These are phyloP conservation scores for Semnornis frantzii DNA, from an alignment of 2,113 vertebrate species.

Conservation along the genomic window DNA sequence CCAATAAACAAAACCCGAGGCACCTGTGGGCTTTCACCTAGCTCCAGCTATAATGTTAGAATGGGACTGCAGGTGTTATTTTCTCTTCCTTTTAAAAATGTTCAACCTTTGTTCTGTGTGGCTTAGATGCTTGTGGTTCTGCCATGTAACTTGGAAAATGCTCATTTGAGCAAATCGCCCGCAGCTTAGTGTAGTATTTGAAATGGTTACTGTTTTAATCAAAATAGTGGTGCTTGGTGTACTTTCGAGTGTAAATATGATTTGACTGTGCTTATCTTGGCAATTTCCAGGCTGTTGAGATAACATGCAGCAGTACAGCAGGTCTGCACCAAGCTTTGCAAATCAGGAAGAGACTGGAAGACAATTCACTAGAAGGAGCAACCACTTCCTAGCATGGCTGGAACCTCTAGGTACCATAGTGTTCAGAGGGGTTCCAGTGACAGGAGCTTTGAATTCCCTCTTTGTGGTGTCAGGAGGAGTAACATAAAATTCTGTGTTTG, in stretches of 20 bases:
- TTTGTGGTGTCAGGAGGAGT: background rate
- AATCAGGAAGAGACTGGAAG: background rate
- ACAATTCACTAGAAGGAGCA: too few species aligned
- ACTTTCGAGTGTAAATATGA: background rate
- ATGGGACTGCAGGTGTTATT: background rate
- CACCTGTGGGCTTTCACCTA: background rate
- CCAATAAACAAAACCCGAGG: background rate
- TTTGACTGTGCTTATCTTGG: background rate
- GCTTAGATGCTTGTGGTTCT: background rate
- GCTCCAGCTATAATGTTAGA: background rate
- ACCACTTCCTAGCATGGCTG: background rate
- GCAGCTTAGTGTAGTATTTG: background rate
- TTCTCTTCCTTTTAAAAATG: background rate
- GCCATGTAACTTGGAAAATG: background rate
- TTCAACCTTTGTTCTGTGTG: background rate
- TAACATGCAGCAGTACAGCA: background rate
- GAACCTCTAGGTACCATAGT: background rate
- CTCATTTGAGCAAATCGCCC: background rate
- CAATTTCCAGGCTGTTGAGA: background rate
- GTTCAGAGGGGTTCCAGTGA: background rate
- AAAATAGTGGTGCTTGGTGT: background rate
- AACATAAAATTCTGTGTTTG: conserved; percentile 37
- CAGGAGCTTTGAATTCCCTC: background rate
- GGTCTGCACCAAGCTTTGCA: background rate
- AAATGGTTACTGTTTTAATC: background rate